Evolutionary conservation across 2,888 invertebrate species (phyloP), one percentile per base, ranked within the genome.

Genomic region (Acrobasis repandana): DNA sequence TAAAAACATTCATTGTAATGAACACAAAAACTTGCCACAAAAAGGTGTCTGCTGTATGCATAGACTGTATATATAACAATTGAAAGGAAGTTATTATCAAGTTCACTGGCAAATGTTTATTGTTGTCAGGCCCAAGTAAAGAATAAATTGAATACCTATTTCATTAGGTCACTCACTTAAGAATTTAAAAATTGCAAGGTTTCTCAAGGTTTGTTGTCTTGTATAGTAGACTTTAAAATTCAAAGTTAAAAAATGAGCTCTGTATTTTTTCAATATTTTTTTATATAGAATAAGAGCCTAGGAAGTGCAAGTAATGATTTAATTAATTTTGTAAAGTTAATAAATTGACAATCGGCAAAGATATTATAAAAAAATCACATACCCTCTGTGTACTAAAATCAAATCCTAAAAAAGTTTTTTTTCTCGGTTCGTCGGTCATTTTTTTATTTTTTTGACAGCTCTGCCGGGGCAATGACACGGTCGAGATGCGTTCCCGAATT

Each of bases 361-460:
- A 38, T n/a, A 28, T 11, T 4, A n/a, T n/a, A n/a, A n/a, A 65
- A 61, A 18, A 20, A 57, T 46, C 52, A 52, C 58, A 59, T 90
- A 96, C 97, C 95, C 96, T 96, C 90, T 97, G 97, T 18, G 97
- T 97, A 83, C 97, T 97, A 80, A 97, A 94, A 93, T 97, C 97
- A 75, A 97, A 93, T 63, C 97, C 97, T 75, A 97, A 93, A 92
- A 95, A 97, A 71, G 95, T 94, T 81, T 90, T 88, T 68, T 79
- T 83, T 75, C 73, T 79, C 63, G 72, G 74, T 76, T 85, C 85
- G 65, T 83, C 90, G 61, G 74, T 81, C 91, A 92, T 92, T 80
- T 87, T 85, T 82, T 75, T 72, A 63, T 62, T 68, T 70, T 79
- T 85, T 80, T 88, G 88, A 86, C 88, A 87, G 82, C 72, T 64